A percentile compares a stretch with the other conserved stretches of the same genome.
These are phyloP conservation scores for Cryptotis parvus DNA, from an alignment of 2,113 vertebrate genomes.

Conservation along the genomic window DNA sequence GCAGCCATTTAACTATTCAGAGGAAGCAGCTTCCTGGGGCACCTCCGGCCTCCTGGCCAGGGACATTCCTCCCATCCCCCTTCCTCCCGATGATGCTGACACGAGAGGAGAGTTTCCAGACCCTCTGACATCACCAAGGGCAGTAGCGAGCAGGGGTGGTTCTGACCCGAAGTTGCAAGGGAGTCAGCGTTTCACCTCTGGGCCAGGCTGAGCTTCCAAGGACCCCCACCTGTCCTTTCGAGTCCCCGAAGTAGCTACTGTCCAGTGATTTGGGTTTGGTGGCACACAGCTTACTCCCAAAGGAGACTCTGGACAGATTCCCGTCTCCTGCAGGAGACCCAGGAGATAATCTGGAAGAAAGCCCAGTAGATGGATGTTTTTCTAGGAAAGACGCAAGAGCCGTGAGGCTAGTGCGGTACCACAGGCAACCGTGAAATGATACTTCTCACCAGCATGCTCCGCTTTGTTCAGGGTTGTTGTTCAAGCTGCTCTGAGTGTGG, in stretches of 20 bases:
- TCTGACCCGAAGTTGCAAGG: slow-evolving; percentile 8
- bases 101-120: slow-evolving; percentile 51
- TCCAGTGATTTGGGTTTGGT: not conserved
- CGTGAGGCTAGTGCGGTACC: not conserved
- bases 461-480: not conserved
- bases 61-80: slow-evolving; percentile 75
- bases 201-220: not conserved
- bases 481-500: no score
- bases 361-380: not conserved
- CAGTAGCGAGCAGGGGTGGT: not conserved
- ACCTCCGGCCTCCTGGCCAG: slow-evolving; percentile 85
- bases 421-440: not conserved
- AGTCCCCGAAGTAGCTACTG: not conserved
- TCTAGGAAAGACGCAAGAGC: not conserved
- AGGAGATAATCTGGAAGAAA: not conserved
- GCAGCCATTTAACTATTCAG: slow-evolving; percentile 90
- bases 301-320: not conserved
- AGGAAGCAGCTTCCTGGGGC: slow-evolving; percentile 87
- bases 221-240: not conserved
- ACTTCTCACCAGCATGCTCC: not conserved
- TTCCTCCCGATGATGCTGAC: not conserved
- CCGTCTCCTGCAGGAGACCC: slow-evolving; percentile 5
- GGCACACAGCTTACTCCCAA: not conserved
- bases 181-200: not conserved
- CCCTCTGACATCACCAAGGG: slow-evolving; percentile 40